Evolutionary conservation across 2,797 vertebrate genomes (phyloP).

Genomic region (Gallinago nigripennis): DNA sequence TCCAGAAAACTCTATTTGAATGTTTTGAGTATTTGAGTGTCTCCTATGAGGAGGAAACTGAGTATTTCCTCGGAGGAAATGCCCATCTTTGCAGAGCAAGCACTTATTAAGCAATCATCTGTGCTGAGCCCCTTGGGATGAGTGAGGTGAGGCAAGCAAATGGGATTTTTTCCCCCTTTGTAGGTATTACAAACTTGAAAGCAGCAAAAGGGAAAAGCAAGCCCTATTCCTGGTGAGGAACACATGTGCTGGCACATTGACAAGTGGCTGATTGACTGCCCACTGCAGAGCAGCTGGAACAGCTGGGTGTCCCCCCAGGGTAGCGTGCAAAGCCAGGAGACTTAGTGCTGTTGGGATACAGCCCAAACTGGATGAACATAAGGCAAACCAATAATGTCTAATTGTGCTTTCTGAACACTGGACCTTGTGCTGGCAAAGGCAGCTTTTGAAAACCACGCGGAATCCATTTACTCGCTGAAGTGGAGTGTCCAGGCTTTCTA

Average conservation of each 20-base stretch:
- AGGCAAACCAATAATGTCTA: not conserved
- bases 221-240: not conserved
- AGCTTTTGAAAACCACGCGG: not conserved
- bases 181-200: not conserved
- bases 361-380: not conserved
- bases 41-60: too few relatives aligned
- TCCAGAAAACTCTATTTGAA: not conserved
- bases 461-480: not conserved
- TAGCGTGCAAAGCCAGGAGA: not conserved
- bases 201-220: not conserved
- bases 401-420: not conserved
- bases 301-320: not conserved
- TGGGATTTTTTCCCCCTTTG: not conserved
- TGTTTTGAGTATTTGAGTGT: too few relatives aligned
- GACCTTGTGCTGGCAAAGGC: not conserved
- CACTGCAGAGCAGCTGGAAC: not conserved
- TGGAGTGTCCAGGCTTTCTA: not conserved
- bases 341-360: not conserved
- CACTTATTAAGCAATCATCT: not conserved
- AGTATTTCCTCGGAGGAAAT: not conserved
- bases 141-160: not conserved
- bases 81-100: not conserved
- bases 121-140: not conserved
- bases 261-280: not conserved
- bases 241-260: accelerated